phyloP scores from a whole-genome alignment of 2,888 invertebrate genomes.

The Ophion ellenae region DNA sequence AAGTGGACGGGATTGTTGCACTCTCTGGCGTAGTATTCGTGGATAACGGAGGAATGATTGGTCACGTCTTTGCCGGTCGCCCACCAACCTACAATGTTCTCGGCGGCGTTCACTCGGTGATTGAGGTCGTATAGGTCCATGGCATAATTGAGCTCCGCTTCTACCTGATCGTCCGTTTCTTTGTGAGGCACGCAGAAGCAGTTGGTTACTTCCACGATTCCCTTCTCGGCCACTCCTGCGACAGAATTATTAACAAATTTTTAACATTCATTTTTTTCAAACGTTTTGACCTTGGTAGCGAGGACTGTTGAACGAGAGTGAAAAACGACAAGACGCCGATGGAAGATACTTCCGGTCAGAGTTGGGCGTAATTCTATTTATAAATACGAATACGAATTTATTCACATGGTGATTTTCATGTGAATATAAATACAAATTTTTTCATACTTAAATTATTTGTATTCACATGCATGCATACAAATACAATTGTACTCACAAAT shows the following conservation, averaged over 20 bases:
- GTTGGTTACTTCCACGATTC: slow-evolving; percentile 98
- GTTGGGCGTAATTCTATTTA: too few species aligned
- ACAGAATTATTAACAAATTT: slow-evolving; percentile 52
- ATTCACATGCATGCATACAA: too few species aligned
- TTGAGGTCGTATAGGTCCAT: slow-evolving; percentile 97
- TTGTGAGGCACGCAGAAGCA: slow-evolving; percentile 99
- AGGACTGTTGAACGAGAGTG: not conserved
- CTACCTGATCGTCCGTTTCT: slow-evolving; percentile 98
- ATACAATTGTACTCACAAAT: too few species aligned
- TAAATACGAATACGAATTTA: too few species aligned
- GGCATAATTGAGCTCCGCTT: slow-evolving; percentile 98
- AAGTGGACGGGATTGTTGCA: slow-evolving; percentile 97
- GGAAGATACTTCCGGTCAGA: too few species aligned
- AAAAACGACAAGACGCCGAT: not conserved
- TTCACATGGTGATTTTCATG: too few species aligned
- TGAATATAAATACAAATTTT: too few species aligned
- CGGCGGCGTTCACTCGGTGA: slow-evolving; percentile 95
- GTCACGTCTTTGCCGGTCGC: slow-evolving; percentile 99
- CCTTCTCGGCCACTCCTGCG: slow-evolving; percentile 94
- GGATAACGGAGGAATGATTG: slow-evolving; percentile 98
- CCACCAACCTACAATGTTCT: slow-evolving; percentile 99
- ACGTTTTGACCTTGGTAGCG: too few species aligned
- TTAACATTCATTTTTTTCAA: not conserved
- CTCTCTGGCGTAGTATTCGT: slow-evolving; percentile 98
- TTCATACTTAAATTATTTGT: too few species aligned